phyloP scores from a whole-genome alignment of 1,140 invertebrate species.

The Anoplophora glabripennis region DNA sequence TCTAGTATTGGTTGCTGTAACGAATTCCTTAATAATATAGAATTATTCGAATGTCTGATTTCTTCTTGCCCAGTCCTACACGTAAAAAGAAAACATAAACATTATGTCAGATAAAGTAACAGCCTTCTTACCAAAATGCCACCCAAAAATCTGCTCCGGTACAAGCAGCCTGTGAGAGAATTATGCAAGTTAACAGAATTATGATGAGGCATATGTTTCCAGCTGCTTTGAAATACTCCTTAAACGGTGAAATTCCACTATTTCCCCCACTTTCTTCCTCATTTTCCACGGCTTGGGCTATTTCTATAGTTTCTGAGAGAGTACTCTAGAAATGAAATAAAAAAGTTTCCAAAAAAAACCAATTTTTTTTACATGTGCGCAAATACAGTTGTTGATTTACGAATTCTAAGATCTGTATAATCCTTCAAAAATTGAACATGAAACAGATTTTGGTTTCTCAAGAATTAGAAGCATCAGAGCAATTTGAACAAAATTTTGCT shows the following conservation, averaged over 20 bases:
- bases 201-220: neutral
- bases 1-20: no score
- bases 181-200: neutral
- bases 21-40: neutral
- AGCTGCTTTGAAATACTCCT: conserved; percentile 5
- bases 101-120: neutral
- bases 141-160: conserved; percentile 77
- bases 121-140: conserved; percentile 63
- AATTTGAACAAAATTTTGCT: no score
- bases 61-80: conserved; percentile 38
- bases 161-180: conserved; percentile 42
- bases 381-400: neutral
- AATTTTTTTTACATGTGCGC: neutral
- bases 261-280: neutral
- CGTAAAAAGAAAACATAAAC: neutral
- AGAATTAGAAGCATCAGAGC: no score
- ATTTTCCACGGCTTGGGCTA: neutral
- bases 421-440: neutral
- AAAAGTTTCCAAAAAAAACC: neutral
- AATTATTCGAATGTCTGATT: conserved; percentile 9
- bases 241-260: conserved; percentile 2
- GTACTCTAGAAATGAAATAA: neutral
- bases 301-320: neutral
- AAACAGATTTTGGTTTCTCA: no score
- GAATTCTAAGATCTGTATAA: neutral